Conservation (phyloP, 1,140 invertebrate genomes). For the Spodoptera litura region DNA sequence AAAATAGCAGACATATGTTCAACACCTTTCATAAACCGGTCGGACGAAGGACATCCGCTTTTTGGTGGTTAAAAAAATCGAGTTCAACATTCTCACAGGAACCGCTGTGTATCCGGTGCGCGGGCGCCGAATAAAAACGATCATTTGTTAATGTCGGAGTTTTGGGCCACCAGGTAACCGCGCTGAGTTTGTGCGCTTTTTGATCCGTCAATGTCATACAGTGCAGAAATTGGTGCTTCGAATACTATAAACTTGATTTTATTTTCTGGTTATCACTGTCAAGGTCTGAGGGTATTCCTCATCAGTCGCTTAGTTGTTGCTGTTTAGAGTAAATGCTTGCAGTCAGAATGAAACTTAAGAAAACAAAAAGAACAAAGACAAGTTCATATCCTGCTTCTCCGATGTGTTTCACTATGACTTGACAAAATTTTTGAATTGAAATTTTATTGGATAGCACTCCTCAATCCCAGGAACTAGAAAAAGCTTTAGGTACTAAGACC, state of each 20-base stretch:
- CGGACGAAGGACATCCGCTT: constrained; percentile 85
- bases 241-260: neutral
- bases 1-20: constrained; percentile 82
- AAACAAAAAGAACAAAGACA: too few relatives aligned
- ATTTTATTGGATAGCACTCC: too few relatives aligned
- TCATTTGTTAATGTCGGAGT: constrained; percentile 78
- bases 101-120: constrained; percentile 82
- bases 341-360: too few relatives aligned
- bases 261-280: too few relatives aligned
- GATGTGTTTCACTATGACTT: too few relatives aligned
- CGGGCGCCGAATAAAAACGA: constrained; percentile 79
- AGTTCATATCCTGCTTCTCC: too few relatives aligned
- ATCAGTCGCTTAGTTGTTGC: too few relatives aligned
- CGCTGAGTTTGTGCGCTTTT: constrained; percentile 47
- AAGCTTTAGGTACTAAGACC: too few relatives aligned
- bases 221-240: constrained; percentile 18
- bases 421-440: too few relatives aligned
- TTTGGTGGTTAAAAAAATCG: constrained; percentile 83
- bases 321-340: too few relatives aligned
- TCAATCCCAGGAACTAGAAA: too few relatives aligned
- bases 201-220: constrained; percentile 53
- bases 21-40: constrained; percentile 85
- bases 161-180: constrained; percentile 64
- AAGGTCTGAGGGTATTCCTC: too few relatives aligned
- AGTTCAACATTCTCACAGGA: constrained; percentile 84